Percentiles rank a stretch among this genome's conserved stretches.
Evolutionary conservation across 2,113 vertebrate genomes (phyloP).

Genomic region (Merops nubicus): DNA sequence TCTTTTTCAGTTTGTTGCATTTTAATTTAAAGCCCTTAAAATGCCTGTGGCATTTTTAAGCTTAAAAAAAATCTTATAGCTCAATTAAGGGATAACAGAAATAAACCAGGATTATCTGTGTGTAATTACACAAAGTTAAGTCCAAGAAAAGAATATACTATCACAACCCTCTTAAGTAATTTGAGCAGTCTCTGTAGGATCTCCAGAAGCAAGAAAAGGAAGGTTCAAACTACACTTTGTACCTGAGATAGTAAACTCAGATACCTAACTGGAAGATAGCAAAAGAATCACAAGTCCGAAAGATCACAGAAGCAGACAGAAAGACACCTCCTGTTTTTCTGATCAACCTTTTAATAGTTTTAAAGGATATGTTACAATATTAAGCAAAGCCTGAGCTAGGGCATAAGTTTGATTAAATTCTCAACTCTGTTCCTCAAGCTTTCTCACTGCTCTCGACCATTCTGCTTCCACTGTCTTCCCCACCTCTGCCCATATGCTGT

Average conservation of each 20-base stretch:
- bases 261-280: background rate
- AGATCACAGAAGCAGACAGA: background rate
- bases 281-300: background rate
- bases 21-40: constrained; percentile 35
- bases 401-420: background rate
- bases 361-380: background rate
- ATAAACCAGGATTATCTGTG: constrained; percentile 40
- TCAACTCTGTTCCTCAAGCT: background rate
- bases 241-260: too few species aligned
- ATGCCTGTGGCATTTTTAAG: constrained; percentile 29
- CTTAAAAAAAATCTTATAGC: constrained; percentile 32
- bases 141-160: constrained; percentile 24
- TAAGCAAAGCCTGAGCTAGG: background rate
- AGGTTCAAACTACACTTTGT: background rate
- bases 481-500: background rate
- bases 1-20: background rate
- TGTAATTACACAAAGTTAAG: constrained; percentile 41
- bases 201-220: background rate
- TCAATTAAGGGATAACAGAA: constrained; percentile 68
- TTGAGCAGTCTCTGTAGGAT: background rate
- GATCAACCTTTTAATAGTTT: background rate
- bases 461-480: background rate
- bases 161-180: background rate
- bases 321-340: background rate
- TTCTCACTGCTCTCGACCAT: background rate